These are phyloP conservation scores for Idris sp. DNA, from an alignment of 1,140 invertebrate species.

Conservation along the genomic window DNA sequence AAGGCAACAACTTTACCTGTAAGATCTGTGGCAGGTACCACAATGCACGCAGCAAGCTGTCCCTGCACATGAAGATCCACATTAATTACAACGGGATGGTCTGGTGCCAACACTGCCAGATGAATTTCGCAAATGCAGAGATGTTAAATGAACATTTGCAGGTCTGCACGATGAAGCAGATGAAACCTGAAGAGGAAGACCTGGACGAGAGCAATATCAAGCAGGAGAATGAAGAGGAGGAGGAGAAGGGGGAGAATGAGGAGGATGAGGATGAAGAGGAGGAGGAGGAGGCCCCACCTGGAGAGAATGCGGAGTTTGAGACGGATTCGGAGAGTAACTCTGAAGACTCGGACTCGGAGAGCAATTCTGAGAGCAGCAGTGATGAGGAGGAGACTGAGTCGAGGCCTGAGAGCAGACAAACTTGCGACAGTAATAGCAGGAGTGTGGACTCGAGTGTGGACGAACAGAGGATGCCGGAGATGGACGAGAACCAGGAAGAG, in stretches of 20 bases:
- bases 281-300: constrained; percentile 51
- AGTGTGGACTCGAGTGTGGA: constrained; percentile 51
- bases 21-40: constrained; percentile 81
- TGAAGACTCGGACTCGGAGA: constrained; percentile 60
- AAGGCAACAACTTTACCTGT: constrained; percentile 81
- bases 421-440: constrained; percentile 51
- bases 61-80: constrained; percentile 81
- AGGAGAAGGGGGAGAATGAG: constrained; percentile 48
- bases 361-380: constrained; percentile 58
- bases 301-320: constrained; percentile 66
- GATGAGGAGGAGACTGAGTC: constrained; percentile 54
- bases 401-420: constrained; percentile 60
- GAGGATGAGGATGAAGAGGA: constrained; percentile 58
- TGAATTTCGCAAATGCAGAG: constrained; percentile 70
- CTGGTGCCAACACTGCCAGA: constrained; percentile 70
- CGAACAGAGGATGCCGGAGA: too few relatives aligned
- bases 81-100: constrained; percentile 76
- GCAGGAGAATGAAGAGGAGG: constrained; percentile 43
- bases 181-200: constrained; percentile 59
- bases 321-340: constrained; percentile 61
- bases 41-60: constrained; percentile 80
- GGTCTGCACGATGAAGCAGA: constrained; percentile 64
- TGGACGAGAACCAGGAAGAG: constrained; percentile 51
- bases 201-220: constrained; percentile 46
- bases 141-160: constrained; percentile 69